A percentile compares a stretch with the other conserved stretches of the same genome.
Evolutionary conservation across 2,888 invertebrate genomes (phyloP).

Genomic region (Ametastegia equiseti): DNA sequence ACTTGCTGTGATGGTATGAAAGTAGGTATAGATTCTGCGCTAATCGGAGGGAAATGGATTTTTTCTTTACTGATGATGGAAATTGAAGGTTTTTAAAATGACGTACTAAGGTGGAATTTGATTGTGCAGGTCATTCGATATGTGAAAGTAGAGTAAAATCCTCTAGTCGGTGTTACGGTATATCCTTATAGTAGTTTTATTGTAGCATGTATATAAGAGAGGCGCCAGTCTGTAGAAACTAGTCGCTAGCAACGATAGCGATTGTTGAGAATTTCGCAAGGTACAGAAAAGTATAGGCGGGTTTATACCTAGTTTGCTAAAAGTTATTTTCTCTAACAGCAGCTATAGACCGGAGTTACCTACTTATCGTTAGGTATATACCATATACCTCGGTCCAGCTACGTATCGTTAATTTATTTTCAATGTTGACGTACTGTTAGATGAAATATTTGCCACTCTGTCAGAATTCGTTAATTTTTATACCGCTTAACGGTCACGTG

Average conservation of each 20-base stretch:
- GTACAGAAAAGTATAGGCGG: not conserved
- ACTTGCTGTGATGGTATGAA: no score
- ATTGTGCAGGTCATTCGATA: not conserved
- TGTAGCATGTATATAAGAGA: no score
- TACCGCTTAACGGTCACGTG: slow-evolving; percentile 16
- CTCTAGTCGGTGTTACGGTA: not conserved
- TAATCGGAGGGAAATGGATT: not conserved
- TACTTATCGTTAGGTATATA: no score
- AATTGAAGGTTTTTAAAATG: not conserved
- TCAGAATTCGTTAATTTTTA: slow-evolving; percentile 25
- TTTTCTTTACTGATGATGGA: not conserved
- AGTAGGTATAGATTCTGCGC: no score
- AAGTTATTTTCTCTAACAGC: slow-evolving; percentile 11
- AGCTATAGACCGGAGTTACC: not conserved
- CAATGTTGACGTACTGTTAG: not conserved
- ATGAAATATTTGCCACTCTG: slow-evolving; percentile 22
- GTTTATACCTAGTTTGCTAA: slow-evolving; percentile 3
- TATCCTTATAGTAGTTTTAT: no score
- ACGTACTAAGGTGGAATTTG: not conserved
- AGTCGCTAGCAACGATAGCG: not conserved
- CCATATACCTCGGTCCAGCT: no score
- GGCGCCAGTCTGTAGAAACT: slow-evolving; percentile 16
- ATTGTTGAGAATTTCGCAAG: slow-evolving; percentile 35
- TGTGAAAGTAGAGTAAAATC: slow-evolving; percentile 39
- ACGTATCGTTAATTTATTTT: not conserved